These are phyloP conservation scores for Tortricodes alternella DNA, from an alignment of 2,888 invertebrate species.

Conservation along the genomic window DNA sequence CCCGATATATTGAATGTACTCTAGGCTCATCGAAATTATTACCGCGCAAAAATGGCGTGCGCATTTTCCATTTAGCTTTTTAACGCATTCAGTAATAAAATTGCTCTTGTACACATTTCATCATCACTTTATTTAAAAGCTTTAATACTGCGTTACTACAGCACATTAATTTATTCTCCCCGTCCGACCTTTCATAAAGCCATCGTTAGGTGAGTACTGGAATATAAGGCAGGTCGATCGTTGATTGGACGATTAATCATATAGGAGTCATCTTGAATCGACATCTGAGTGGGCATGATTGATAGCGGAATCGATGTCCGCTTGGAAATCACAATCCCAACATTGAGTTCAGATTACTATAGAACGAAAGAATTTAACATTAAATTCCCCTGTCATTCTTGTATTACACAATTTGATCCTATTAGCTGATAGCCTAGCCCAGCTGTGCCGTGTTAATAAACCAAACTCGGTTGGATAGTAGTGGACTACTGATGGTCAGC, in stretches of 20 bases:
- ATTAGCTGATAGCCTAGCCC: no score
- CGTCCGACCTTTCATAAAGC: neutral
- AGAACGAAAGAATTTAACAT: slow-evolving; percentile 7
- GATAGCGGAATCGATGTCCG: slow-evolving; percentile 40
- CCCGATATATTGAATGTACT: neutral
- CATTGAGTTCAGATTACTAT: neutral
- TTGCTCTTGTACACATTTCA: no score
- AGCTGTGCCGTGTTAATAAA: no score
- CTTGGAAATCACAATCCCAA: slow-evolving; percentile 15
- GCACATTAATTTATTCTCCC: no score
- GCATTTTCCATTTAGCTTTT: neutral
- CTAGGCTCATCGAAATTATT: neutral
- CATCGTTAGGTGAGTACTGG: neutral
- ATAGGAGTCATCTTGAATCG: slow-evolving; percentile 58
- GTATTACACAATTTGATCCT: neutral
- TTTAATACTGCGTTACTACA: no score
- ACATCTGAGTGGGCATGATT: slow-evolving; percentile 52
- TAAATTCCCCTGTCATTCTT: no score
- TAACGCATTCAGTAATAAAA: neutral
- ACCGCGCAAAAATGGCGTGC: neutral
- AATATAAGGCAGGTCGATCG: slow-evolving; percentile 32
- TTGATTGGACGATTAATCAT: slow-evolving; percentile 55
- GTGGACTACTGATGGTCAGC: neutral
- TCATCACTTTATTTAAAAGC: no score
- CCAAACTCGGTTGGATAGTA: neutral